phyloP scores from a whole-genome alignment of 2,888 invertebrate genomes.

The Lypha dubia region DNA sequence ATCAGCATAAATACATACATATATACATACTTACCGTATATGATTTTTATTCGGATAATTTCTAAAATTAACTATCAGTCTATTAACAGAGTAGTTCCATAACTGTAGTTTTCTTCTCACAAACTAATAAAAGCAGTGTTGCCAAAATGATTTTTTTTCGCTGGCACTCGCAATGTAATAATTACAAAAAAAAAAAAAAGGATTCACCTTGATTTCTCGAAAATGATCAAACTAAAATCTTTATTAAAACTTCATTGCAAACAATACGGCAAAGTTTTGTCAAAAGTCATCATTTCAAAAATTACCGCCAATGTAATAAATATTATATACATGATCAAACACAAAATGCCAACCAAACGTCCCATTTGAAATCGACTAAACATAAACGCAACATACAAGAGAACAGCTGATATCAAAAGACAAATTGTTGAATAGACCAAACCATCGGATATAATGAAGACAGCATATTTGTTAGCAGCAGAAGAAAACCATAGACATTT shows the following conservation, averaged over 20 bases:
- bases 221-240: not conserved
- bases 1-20: no score
- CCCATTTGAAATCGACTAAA: constrained; percentile 88
- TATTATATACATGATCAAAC: constrained; percentile 87
- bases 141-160: no score
- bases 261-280: constrained; percentile 27
- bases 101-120: no score
- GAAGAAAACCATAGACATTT: constrained; percentile 87
- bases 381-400: constrained; percentile 87
- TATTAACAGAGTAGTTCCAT: no score
- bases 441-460: constrained; percentile 52
- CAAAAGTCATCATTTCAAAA: constrained; percentile 87
- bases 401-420: constrained; percentile 88
- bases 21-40: no score
- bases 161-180: no score
- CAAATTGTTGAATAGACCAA: constrained; percentile 34
- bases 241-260: not conserved
- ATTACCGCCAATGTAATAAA: constrained; percentile 89
- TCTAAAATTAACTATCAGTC: no score
- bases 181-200: no score
- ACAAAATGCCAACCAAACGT: constrained; percentile 88
- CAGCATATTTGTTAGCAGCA: constrained; percentile 60
- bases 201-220: no score
- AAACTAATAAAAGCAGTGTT: no score
- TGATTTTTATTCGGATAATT: no score